phyloP scores from a whole-genome alignment of 2,797 vertebrate species.

The Acanthurus lineatus region DNA sequence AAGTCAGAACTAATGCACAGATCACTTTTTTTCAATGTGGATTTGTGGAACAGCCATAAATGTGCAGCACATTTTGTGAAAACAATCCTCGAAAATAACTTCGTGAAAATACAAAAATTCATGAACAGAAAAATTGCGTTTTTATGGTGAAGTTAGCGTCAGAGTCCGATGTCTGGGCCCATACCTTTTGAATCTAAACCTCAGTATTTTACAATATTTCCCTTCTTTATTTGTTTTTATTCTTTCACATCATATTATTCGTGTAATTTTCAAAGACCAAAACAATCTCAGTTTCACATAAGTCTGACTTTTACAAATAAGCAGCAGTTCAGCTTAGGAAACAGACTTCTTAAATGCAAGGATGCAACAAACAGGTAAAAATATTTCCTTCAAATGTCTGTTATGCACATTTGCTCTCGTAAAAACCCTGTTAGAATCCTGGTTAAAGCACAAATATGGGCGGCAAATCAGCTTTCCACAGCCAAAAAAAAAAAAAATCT shows the following conservation, averaged over 20 bases:
- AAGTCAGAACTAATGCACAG: neutral
- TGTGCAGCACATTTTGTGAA: neutral
- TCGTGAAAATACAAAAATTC: neutral
- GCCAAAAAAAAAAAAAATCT: neutral
- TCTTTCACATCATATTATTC: neutral
- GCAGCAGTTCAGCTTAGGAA: slow-evolving; percentile 7
- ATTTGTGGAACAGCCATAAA: slow-evolving; percentile 4
- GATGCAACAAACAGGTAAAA: slow-evolving; percentile 13
- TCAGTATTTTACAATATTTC: neutral
- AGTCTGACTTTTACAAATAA: neutral
- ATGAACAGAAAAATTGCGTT: too few relatives aligned
- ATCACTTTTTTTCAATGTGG: too few relatives aligned
- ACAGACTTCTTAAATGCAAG: slow-evolving; percentile 13
- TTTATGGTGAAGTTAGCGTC: too few relatives aligned
- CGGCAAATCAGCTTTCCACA: slow-evolving; percentile 32
- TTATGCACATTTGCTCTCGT: slow-evolving; percentile 7
- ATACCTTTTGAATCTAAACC: neutral
- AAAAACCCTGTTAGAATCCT: slow-evolving; percentile 4
- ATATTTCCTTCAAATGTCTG: slow-evolving; percentile 19
- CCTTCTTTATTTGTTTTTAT: neutral
- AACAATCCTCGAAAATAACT: neutral
- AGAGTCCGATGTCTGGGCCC: neutral
- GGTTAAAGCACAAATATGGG: slow-evolving; percentile 18
- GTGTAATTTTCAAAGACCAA: neutral
- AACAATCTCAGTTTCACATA: neutral